Evolutionary conservation across 2,888 invertebrate genomes (phyloP).

Genomic region (Graphium colonna): DNA sequence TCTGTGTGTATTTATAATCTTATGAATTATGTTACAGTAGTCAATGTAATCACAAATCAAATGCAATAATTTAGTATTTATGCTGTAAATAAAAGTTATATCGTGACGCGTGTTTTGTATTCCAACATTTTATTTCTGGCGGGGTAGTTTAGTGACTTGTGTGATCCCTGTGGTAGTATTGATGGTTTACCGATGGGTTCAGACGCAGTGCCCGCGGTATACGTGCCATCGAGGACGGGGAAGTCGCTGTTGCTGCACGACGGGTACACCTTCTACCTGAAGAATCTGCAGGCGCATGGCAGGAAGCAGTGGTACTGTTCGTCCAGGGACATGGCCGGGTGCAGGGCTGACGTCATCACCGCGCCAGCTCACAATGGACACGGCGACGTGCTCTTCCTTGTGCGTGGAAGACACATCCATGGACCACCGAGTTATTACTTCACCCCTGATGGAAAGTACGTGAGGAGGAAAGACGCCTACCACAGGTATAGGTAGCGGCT

Average conservation of each 20-base stretch:
- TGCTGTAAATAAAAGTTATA: conserved; percentile 4
- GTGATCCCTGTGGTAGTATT: conserved; percentile 21
- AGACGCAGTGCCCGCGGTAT: conserved; percentile 67
- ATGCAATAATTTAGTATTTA: conserved; percentile 14
- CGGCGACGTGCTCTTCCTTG: conserved; percentile 70
- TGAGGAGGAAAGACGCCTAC: conserved; percentile 69
- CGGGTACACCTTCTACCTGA: conserved; percentile 72
- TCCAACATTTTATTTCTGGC: conserved; percentile 3
- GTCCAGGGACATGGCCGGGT: conserved; percentile 72
- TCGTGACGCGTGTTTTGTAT: conserved; percentile 5
- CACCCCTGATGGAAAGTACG: conserved; percentile 73
- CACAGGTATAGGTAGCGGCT: conserved; percentile 66
- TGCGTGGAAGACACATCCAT: conserved; percentile 70
- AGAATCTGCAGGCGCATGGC: conserved; percentile 71
- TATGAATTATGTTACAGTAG: background rate
- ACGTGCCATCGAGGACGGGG: conserved; percentile 76
- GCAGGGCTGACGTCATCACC: conserved; percentile 72
- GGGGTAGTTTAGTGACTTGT: conserved; percentile 2
- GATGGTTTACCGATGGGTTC: conserved; percentile 43
- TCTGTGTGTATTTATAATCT: background rate
- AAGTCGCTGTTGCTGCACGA: conserved; percentile 71
- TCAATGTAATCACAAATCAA: background rate
- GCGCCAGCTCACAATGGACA: conserved; percentile 51
- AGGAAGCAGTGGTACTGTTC: conserved; percentile 77
- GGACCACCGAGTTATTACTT: conserved; percentile 70